These are phyloP conservation scores for Sycophila sp. DNA, from an alignment of 1,140 invertebrate genomes.

Conservation along the genomic window DNA sequence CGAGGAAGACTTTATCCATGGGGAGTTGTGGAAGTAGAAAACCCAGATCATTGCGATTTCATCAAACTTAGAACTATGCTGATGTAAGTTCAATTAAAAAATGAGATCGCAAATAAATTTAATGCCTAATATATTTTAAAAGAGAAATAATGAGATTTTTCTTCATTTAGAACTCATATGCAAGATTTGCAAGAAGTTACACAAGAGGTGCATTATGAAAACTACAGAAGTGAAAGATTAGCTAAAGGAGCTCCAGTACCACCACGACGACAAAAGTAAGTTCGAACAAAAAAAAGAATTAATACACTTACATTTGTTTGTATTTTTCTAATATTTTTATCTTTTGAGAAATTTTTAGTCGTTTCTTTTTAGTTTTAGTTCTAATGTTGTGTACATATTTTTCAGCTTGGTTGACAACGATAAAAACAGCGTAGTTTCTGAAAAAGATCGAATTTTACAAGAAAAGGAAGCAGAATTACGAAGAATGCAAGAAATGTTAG, in stretches of 20 bases:
- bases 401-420: slow-evolving; percentile 57
- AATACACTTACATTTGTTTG: too few species aligned
- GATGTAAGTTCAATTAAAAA: slow-evolving; percentile 78
- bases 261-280: slow-evolving; percentile 75
- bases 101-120: not conserved
- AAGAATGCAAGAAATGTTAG: slow-evolving; percentile 94
- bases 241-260: slow-evolving; percentile 82
- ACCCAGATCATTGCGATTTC: slow-evolving; percentile 98
- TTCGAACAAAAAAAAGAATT: too few species aligned
- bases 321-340: too few species aligned
- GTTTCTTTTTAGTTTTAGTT: too few species aligned
- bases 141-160: not conserved
- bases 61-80: slow-evolving; percentile 97
- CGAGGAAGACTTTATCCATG: slow-evolving; percentile 95
- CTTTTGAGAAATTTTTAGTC: too few species aligned
- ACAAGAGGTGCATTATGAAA: slow-evolving; percentile 96
- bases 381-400: slow-evolving; percentile 24
- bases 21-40: slow-evolving; percentile 99
- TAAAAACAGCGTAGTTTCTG: slow-evolving; percentile 66
- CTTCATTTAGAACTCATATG: slow-evolving; percentile 84
- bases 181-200: slow-evolving; percentile 96
- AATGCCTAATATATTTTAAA: not conserved
- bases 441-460: slow-evolving; percentile 85
- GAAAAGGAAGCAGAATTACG: slow-evolving; percentile 91
- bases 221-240: slow-evolving; percentile 89